Base-by-base conservation (phyloP, 2,113 vertebrate genomes). In the Tupaia tana region DNA sequence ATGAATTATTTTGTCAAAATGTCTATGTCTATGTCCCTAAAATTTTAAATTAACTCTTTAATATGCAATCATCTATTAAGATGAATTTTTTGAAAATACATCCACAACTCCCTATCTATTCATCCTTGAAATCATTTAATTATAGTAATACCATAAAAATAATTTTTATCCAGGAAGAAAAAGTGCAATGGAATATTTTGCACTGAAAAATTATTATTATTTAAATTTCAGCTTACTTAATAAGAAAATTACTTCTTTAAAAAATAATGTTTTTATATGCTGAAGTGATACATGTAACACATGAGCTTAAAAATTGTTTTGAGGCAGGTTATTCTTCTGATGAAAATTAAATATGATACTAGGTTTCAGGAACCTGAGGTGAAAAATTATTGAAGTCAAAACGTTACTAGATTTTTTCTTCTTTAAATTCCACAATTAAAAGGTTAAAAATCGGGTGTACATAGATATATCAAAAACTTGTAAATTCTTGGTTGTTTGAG, bases 401-500 rank as follows among this genome's bases (percentile, higher is more conserved):
- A 94, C 66, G 20, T 89, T 81, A 69, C 7, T 74, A 74, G 25
- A 58, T 79, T 82, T 93, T 64, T 78, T 80, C 43, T 43, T 10
- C 86, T 80, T 93, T 92, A 81, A 89, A 64, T 34, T 86, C 59
- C 6, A 43, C 14, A 78, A 81, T 84, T 93, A 91, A 84, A 89
- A 10, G n/a, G 4, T 43, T 81, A 66, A 89, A 93, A 95, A 74
- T 43, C 18, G 5, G 18, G 31, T 78, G 75, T 69, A 14, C 11
- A 83, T 74, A 95, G 81, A 86, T 66, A 52, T 61, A 74, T 74
- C 5, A 81, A 80, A 74, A 92, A 90, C 22, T 63, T 84, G 56
- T 96, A 59, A 25, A 22, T 95, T 90, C 94, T 86, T 66, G 61
- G 19, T 85, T 90, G 27, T 34, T 82, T 87, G 69, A 89, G 31